Conservation (phyloP, 30 jellyfish, hydroid and myxozoan species). For the Turritopsis dohrnii region DNA sequence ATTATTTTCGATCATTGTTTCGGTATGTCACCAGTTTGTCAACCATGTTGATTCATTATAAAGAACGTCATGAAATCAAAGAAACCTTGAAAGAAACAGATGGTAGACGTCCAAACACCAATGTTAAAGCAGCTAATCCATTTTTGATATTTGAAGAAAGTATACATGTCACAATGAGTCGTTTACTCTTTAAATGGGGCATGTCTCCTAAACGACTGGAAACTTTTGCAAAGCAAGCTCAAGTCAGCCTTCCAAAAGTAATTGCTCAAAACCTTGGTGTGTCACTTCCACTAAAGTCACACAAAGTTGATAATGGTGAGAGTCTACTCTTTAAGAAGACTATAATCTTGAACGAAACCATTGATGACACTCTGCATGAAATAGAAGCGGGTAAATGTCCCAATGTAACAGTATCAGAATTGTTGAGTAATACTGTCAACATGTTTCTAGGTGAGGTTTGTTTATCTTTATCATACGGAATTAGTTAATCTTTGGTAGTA, state of each 20-base stretch:
- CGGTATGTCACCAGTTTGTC: constrained; percentile 74
- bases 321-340: constrained; percentile 3
- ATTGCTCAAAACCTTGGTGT: constrained; percentile 64
- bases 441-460: constrained; percentile 28
- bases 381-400: constrained; percentile 9
- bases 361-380: background rate
- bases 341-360: constrained; percentile 2
- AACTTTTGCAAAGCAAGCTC: constrained; percentile 67
- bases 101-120: constrained; percentile 27
- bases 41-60: constrained; percentile 54
- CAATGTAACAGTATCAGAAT: background rate
- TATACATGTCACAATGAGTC: constrained; percentile 57
- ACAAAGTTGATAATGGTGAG: background rate
- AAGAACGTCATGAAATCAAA: constrained; percentile 16
- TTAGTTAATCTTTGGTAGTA: too few species aligned
- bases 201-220: constrained; percentile 87
- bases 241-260: constrained; percentile 68
- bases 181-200: constrained; percentile 73
- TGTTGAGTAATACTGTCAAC: constrained; percentile 5
- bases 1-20: constrained; percentile 59
- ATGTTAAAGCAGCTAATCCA: constrained; percentile 64
- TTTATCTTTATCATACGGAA: too few species aligned
- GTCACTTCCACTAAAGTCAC: constrained; percentile 38
- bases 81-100: constrained; percentile 35
- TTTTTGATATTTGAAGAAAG: constrained; percentile 70